phyloP scores from a whole-genome alignment of 2,797 vertebrate species.

The Rhinoraja longicauda region DNA sequence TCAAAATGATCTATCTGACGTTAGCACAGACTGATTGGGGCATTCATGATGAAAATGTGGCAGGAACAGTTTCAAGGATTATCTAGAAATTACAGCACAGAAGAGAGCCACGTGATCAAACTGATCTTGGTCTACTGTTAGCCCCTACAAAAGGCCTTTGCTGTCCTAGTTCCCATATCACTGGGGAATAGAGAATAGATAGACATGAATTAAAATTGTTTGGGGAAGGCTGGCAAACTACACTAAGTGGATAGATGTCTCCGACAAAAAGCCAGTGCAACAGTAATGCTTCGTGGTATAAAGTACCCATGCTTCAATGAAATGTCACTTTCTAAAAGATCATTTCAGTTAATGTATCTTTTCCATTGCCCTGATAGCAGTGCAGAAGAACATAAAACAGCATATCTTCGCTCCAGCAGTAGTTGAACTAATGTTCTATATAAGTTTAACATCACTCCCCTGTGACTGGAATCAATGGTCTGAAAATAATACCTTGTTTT shows the following conservation, averaged over 20 bases:
- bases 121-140: not conserved
- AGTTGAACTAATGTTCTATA: not conserved
- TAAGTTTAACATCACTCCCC: not conserved
- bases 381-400: not conserved
- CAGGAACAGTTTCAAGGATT: not conserved
- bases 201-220: not conserved
- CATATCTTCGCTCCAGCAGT: not conserved
- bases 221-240: not conserved
- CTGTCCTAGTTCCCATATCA: no score
- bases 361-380: not conserved
- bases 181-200: not conserved
- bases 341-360: not conserved
- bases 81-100: not conserved
- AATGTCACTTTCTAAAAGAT: not conserved
- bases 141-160: not conserved
- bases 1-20: no score
- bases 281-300: not conserved
- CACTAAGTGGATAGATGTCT: not conserved
- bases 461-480: not conserved
- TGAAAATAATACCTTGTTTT: not conserved
- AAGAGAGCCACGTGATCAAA: not conserved
- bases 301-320: not conserved
- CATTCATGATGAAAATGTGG: not conserved
- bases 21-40: no score
- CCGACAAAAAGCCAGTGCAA: not conserved